phyloP scores from a whole-genome alignment of 2,797 vertebrate genomes.

The Anas flavirostris region DNA sequence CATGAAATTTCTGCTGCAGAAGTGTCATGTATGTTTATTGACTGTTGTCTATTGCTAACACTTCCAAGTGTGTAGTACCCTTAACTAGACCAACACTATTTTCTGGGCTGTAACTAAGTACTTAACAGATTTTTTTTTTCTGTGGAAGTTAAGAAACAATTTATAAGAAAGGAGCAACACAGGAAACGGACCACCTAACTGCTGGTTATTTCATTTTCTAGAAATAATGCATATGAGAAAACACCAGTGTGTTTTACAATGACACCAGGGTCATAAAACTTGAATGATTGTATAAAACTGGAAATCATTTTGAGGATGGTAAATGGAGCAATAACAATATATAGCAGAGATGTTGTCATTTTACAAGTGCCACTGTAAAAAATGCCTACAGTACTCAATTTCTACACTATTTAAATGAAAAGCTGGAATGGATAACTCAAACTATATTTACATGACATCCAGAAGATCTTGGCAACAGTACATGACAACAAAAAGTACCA shows the following conservation, averaged over 20 bases:
- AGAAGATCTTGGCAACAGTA: background rate
- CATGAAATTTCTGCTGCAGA: background rate
- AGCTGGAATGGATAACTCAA: background rate
- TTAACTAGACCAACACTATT: background rate
- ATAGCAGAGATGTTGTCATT: background rate
- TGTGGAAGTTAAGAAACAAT: background rate
- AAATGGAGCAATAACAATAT: background rate
- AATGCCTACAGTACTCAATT: background rate
- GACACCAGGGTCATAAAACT: background rate
- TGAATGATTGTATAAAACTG: conserved; percentile 14
- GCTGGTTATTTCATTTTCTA: background rate
- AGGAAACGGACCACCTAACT: background rate
- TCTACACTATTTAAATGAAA: background rate
- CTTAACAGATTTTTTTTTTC: accelerated
- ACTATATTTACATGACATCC: background rate
- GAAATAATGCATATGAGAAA: background rate
- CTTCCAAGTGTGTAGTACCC: background rate
- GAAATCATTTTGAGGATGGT: background rate
- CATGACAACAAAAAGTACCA: background rate
- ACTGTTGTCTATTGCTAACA: background rate
- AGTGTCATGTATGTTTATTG: background rate
- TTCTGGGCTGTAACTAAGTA: background rate
- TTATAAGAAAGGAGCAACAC: background rate
- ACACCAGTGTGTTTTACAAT: background rate
- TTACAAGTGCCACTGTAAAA: background rate